These are phyloP conservation scores for Urosaurus nigricauda DNA, from an alignment of 2,797 vertebrate genomes.

Conservation along the genomic window DNA sequence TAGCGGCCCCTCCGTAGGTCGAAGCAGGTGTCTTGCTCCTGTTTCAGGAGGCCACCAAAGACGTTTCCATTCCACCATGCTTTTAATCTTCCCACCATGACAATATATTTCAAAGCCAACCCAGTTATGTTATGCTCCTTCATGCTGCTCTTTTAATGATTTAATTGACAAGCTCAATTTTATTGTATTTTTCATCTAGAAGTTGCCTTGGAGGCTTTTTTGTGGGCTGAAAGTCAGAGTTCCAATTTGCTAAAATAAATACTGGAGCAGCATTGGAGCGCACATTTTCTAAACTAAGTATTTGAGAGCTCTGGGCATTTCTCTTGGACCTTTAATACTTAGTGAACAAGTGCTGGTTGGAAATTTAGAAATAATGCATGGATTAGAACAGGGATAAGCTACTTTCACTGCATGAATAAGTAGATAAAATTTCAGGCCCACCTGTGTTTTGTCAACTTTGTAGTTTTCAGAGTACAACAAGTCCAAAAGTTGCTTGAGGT, in stretches of 20 bases:
- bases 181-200: background rate
- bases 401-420: slow-evolving; percentile 32
- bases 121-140: background rate
- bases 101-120: background rate
- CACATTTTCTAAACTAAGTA: background rate
- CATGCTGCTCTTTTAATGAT: background rate
- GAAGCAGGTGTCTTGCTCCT: no score
- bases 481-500: slow-evolving; percentile 84
- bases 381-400: background rate
- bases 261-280: no score
- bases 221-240: background rate
- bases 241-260: no score
- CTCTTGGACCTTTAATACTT: background rate
- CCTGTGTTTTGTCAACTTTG: slow-evolving; percentile 76
- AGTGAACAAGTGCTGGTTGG: slow-evolving; percentile 9
- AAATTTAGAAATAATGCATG: slow-evolving; percentile 46
- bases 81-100: background rate
- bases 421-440: slow-evolving; percentile 74
- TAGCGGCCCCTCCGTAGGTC: no score
- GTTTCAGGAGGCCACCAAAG: background rate
- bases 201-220: background rate
- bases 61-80: background rate
- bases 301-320: background rate
- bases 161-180: background rate
- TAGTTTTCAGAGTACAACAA: slow-evolving; percentile 77